Conservation (phyloP, 2,113 vertebrate genomes). For the Phocoena phocoena region DNA sequence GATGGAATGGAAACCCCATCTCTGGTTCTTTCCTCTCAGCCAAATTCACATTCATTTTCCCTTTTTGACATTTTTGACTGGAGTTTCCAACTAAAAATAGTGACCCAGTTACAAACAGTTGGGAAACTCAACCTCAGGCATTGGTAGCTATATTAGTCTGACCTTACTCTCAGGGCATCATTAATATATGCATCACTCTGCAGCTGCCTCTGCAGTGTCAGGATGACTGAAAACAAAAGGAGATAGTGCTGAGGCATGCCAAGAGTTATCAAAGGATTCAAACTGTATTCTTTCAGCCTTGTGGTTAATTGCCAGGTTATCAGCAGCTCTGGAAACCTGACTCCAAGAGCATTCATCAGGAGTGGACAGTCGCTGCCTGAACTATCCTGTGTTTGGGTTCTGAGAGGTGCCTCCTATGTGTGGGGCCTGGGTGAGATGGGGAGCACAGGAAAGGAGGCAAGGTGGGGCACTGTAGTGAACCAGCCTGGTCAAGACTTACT, state of each 20-base stretch:
- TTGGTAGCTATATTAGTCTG: background rate
- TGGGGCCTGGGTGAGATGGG: background rate
- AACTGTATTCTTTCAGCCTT: background rate
- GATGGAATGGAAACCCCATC: background rate
- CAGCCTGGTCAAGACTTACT: background rate
- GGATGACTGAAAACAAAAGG: constrained; percentile 67
- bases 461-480: too few species aligned
- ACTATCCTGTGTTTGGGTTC: background rate
- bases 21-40: background rate
- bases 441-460: too few species aligned
- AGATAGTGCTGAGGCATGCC: constrained; percentile 18
- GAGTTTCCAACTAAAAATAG: constrained; percentile 69
- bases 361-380: background rate
- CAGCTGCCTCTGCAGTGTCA: constrained; percentile 48
- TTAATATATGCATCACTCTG: constrained; percentile 43
- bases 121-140: background rate
- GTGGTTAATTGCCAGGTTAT: constrained; percentile 42
- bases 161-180: constrained; percentile 11
- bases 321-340: background rate
- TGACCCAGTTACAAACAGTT: constrained; percentile 55
- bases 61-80: constrained; percentile 53
- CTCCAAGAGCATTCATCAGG: background rate
- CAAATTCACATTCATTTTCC: constrained; percentile 37
- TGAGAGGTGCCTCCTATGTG: background rate
- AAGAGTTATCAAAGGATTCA: constrained; percentile 37